phyloP scores from a whole-genome alignment of 2,888 invertebrate species.

The Nebria salina region DNA sequence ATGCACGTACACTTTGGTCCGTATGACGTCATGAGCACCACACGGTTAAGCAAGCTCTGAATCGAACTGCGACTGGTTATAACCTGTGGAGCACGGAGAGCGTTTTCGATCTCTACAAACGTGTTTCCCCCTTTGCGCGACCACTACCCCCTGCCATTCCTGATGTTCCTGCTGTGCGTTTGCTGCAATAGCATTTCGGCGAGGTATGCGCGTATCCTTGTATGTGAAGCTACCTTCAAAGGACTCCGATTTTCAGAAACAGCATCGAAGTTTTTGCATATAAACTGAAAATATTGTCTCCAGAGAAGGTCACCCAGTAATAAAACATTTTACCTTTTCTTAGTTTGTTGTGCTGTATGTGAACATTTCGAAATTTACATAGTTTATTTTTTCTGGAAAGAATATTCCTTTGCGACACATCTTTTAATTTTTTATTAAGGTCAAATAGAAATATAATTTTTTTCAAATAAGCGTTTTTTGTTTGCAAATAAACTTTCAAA shows the following conservation, averaged over 20 bases:
- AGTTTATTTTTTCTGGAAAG: no score
- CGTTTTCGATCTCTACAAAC: constrained; percentile 7
- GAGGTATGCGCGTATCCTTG: background rate
- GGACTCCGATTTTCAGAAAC: background rate
- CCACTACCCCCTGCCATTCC: constrained; percentile 1
- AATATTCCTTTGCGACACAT: no score
- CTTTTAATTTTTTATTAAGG: no score
- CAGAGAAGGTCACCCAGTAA: no score
- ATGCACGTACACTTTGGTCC: background rate
- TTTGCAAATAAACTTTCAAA: no score
- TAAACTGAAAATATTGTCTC: no score
- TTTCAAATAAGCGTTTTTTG: no score
- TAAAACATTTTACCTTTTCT: no score
- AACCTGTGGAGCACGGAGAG: constrained; percentile 10
- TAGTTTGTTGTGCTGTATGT: no score
- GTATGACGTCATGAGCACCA: background rate
- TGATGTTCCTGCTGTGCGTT: background rate
- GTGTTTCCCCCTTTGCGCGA: background rate
- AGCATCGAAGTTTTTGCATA: background rate
- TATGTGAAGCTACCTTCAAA: background rate
- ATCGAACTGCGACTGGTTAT: background rate
- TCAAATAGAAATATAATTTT: no score
- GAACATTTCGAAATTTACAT: no score
- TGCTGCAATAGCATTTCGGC: background rate
- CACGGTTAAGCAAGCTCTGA: background rate